Base-by-base conservation (phyloP, 2,888 invertebrate genomes). In the Agrotis segetum region DNA sequence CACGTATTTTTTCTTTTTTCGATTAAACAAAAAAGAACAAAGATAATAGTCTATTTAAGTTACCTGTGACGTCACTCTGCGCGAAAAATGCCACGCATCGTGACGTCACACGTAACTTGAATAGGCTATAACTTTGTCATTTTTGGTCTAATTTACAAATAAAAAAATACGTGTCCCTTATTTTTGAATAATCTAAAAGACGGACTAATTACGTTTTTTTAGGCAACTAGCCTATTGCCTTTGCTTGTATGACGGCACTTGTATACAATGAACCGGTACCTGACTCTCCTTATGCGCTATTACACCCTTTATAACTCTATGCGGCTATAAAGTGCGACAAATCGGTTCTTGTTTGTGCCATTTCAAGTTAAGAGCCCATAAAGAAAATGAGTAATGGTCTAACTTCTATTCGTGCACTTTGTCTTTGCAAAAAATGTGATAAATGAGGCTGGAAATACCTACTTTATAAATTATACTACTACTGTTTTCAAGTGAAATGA, bases 231-330 rank as follows among this genome's bases (percentile, higher is more conserved):
- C n/a, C n/a, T n/a, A n/a, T 75, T 81, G 60, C 62, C 67, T 71
- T 63, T 56, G 70, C 70, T 69, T 61, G 66, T 64, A 68, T 68
- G 60, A 62, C 44, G 64, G 55, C 24, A 64, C 64, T 77, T 65
- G 68, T 65, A 77, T 50, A 78, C 77, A 74, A 69, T 63, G 68
- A 71, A 71, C 67, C 66, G 17, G 56, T 49, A 69, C 67, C 64
- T 79, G 73, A 73, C 77, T 77, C 73, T 70, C 56, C 76, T 56
- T 77, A 72, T 63, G 59, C 64, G 76, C 71, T 62, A 76, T 62
- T 66, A 76, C 62, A 55, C 53, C 71, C 47, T 76, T 76, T 76
- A 76, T 72, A 72, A 63, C 77, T 67, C 21, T 49, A 66, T 71
- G 60, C 56, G 77, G 47, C 61, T 62, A 63, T 77, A 76, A 77